phyloP scores from a whole-genome alignment of 2,888 invertebrate genomes.

The Monopis laevigella region DNA sequence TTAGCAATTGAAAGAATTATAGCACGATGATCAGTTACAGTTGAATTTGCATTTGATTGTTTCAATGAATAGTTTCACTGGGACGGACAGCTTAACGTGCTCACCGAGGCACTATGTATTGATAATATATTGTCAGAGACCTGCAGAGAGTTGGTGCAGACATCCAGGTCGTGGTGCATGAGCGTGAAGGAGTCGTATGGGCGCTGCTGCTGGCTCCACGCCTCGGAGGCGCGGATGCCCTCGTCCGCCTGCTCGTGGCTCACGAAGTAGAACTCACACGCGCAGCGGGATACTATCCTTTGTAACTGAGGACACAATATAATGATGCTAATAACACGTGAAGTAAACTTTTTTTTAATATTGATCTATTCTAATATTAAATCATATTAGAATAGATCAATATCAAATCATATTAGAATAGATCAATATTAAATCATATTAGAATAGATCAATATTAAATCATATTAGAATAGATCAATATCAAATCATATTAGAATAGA shows the following conservation, averaged over 20 bases:
- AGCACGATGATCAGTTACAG: too few relatives aligned
- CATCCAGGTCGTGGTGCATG: constrained; percentile 98
- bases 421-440: too few relatives aligned
- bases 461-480: too few relatives aligned
- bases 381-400: not conserved
- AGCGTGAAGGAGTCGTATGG: constrained; percentile 97
- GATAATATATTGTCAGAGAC: too few relatives aligned
- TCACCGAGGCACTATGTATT: too few relatives aligned
- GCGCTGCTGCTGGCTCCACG: constrained; percentile 80
- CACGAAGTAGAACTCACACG: constrained; percentile 98
- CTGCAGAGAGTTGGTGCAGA: constrained; percentile 94
- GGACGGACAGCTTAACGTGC: too few relatives aligned
- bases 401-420: too few relatives aligned
- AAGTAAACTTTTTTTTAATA: not conserved
- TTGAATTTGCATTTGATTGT: too few relatives aligned
- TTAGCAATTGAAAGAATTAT: too few relatives aligned
- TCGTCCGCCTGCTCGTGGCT: constrained; percentile 87
- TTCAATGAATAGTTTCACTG: too few relatives aligned
- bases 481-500: too few relatives aligned
- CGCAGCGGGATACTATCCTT: constrained; percentile 96
- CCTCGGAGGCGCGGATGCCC: constrained; percentile 59
- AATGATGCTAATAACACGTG: not conserved
- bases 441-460: too few relatives aligned
- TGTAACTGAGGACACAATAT: constrained; percentile 72
- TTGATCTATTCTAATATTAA: not conserved